Conservation (phyloP, 2,888 invertebrate genomes). For the Hemicrepidius hirtus region DNA sequence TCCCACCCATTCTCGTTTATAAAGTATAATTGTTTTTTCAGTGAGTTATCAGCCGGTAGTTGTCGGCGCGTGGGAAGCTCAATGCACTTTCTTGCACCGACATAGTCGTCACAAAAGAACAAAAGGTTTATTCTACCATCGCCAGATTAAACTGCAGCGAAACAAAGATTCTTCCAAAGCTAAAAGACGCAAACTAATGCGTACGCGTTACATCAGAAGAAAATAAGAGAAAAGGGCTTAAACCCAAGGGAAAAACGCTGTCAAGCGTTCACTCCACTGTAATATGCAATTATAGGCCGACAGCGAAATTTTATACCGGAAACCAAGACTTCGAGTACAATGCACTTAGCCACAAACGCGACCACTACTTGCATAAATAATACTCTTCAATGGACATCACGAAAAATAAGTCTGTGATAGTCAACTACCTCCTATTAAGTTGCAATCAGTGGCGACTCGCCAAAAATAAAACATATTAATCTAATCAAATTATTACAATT, state of each 20-base stretch:
- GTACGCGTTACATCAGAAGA: constrained; percentile 16
- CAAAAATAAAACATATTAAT: too few relatives aligned
- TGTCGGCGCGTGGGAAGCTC: constrained; percentile 43
- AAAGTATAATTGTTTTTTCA: constrained; percentile 39
- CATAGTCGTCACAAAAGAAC: constrained; percentile 38
- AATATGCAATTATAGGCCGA: constrained; percentile 23
- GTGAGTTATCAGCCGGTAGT: constrained; percentile 43
- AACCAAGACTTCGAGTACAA: constrained; percentile 26
- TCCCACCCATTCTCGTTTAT: constrained; percentile 37
- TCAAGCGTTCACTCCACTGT: constrained; percentile 11
- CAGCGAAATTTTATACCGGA: constrained; percentile 41
- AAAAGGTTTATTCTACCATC: constrained; percentile 33
- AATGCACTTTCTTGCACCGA: constrained; percentile 37
- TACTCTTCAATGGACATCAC: neutral
- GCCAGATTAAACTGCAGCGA: neutral
- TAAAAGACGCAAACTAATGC: constrained; percentile 24
- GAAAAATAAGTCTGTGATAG: constrained; percentile 3
- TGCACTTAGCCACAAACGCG: constrained; percentile 24
- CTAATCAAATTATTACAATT: too few relatives aligned
- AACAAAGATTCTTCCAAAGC: constrained; percentile 23
- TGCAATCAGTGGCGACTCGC: too few relatives aligned
- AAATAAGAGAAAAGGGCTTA: constrained; percentile 16
- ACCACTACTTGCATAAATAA: constrained; percentile 22
- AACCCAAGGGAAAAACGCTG: constrained; percentile 9
- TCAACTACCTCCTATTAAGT: neutral